Evolutionary conservation across 2,888 invertebrate species (phyloP).

Genomic region (Sesamia inferens): DNA sequence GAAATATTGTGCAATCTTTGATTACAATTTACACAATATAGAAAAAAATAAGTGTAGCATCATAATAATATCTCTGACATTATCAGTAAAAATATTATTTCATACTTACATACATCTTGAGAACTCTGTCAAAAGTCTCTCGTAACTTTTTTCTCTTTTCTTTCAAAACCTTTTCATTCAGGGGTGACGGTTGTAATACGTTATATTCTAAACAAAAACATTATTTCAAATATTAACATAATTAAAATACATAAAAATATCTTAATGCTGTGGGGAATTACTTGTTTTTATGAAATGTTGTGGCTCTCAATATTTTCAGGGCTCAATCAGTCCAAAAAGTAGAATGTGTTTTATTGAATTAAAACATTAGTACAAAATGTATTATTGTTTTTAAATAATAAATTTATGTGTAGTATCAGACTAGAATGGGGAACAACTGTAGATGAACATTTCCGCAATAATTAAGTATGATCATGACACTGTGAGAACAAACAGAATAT

Average conservation of each 20-base stretch:
- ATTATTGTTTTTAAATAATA: background rate
- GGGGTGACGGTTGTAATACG: constrained; percentile 97
- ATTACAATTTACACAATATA: background rate
- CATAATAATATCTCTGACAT: background rate
- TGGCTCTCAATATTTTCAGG: background rate
- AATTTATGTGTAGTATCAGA: background rate
- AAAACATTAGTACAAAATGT: background rate
- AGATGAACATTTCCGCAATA: background rate
- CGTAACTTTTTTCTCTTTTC: constrained; percentile 98
- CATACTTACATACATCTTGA: constrained; percentile 97
- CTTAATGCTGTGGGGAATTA: background rate
- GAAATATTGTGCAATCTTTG: constrained; percentile 29
- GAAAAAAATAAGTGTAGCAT: background rate
- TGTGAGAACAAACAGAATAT: background rate
- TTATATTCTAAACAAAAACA: constrained; percentile 94
- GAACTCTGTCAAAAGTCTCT: constrained; percentile 98
- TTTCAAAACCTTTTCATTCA: constrained; percentile 98
- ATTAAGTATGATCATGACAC: background rate
- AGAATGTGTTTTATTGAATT: background rate
- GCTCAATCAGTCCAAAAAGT: background rate
- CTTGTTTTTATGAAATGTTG: background rate
- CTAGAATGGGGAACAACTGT: background rate
- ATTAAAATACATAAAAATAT: background rate
- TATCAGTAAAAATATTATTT: background rate
- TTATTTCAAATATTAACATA: background rate